A percentile compares a stretch with the other conserved stretches of the same genome.
Evolutionary conservation across 2,888 invertebrate genomes (phyloP).

Genomic region (Pogonocherus hispidulus): DNA sequence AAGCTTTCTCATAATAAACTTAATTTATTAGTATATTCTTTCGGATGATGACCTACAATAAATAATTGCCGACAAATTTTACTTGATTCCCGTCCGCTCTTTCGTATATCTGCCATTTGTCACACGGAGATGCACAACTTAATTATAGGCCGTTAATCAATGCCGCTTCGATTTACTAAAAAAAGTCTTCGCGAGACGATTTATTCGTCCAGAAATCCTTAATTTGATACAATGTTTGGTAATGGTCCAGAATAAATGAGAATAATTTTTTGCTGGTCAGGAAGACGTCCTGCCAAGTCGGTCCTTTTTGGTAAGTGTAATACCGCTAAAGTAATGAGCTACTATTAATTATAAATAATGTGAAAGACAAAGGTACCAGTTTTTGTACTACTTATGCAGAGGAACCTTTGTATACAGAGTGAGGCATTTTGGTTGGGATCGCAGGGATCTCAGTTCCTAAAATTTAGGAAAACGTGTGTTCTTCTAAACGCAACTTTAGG

Average conservation of each 20-base stretch:
- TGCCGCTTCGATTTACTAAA: conserved; percentile 17
- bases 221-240: neutral
- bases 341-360: no score
- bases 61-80: conserved; percentile 51
- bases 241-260: neutral
- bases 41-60: conserved; percentile 39
- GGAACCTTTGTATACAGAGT: no score
- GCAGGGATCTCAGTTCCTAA: no score
- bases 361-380: no score
- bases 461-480: no score
- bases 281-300: neutral
- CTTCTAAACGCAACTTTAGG: no score
- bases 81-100: conserved; percentile 37
- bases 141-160: conserved; percentile 28
- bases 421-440: no score
- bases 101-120: conserved; percentile 34
- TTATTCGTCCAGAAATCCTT: neutral
- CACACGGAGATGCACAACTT: conserved; percentile 32
- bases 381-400: no score
- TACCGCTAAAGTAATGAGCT: no score
- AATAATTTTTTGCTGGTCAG: neutral
- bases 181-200: no score
- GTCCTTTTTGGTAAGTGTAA: no score
- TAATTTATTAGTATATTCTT: conserved; percentile 51
- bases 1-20: conserved; percentile 44